A percentile compares a stretch with the other conserved stretches of the same genome.
Conservation (phyloP, 2,113 vertebrate genomes). For the Psittacara wagleri region DNA sequence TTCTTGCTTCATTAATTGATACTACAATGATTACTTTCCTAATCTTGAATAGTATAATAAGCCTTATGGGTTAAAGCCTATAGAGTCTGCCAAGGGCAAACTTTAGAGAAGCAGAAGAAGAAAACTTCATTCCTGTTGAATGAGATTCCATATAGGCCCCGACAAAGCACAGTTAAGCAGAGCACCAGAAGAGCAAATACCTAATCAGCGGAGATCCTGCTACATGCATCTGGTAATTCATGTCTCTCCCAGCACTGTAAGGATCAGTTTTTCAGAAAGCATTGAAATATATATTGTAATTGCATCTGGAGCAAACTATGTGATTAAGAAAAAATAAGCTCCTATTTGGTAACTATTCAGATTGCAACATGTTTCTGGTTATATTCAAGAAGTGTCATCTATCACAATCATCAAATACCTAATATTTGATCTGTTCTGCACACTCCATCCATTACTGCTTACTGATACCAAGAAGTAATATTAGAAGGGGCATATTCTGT, state of each 20-base stretch:
- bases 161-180: background rate
- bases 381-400: background rate
- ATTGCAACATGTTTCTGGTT: background rate
- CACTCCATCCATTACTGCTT: background rate
- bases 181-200: background rate
- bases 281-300: background rate
- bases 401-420: background rate
- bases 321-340: background rate
- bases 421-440: background rate
- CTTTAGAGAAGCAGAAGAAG: background rate
- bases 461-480: background rate
- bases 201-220: background rate
- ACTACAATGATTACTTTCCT: background rate
- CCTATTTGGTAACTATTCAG: background rate
- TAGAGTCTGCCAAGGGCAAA: background rate
- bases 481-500: background rate
- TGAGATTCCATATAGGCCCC: background rate
- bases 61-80: background rate
- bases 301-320: background rate
- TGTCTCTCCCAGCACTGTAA: background rate
- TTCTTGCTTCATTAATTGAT: slow-evolving; percentile 13
- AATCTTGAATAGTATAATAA: background rate
- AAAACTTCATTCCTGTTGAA: background rate
- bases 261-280: background rate
- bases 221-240: background rate